Evolutionary conservation across 2,797 vertebrate species (phyloP), one percentile per base, ranked within the genome.

Genomic region (Syndactyla subalaris): DNA sequence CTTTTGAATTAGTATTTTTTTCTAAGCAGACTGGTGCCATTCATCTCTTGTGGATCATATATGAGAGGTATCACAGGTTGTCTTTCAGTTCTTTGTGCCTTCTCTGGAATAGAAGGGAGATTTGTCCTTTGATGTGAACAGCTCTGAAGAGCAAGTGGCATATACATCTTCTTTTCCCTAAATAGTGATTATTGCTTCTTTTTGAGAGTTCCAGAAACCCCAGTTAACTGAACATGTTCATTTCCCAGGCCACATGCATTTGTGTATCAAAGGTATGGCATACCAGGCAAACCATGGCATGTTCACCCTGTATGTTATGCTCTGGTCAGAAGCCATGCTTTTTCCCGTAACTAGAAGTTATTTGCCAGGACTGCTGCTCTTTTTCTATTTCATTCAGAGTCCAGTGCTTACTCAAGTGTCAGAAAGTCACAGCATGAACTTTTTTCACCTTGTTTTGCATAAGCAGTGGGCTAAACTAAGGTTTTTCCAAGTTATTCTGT

Each of bases 381-480:
- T 81, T 59, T 74, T 72, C 0, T 0, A 0, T 71, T 86, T n/a
- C 1, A 0, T 73, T 91, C 19, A 34, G 57, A 39, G 30, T 67
- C 49, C 12, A n/a, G 19, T 46, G 30, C 12, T 93, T 24, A 46
- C 20, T 86, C 12, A 43, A 76, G 30, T 72, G 41, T 89, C 29
- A 78, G 70, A 74, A 91, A 73, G 55, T 2, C 1, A 2, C 11
- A 63, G 7, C 10, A 16, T 68, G 10, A 72, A 39, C 11, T 55
- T 78, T 46, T 74, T 67, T 75, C 17, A 52, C 38, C 26, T 81
- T 34, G 78, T 91, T 67, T 65, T 75, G 34, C 17, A 8, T 63
- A 46, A 76, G 24, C 38, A 46, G 22, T 22, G 8, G 21, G 30
- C 21, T 77, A 59, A 63, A 11, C 4, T 57, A 21, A 75, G 10